Base-by-base conservation (phyloP, 2,888 invertebrate genomes). In the Hedya salicella region DNA sequence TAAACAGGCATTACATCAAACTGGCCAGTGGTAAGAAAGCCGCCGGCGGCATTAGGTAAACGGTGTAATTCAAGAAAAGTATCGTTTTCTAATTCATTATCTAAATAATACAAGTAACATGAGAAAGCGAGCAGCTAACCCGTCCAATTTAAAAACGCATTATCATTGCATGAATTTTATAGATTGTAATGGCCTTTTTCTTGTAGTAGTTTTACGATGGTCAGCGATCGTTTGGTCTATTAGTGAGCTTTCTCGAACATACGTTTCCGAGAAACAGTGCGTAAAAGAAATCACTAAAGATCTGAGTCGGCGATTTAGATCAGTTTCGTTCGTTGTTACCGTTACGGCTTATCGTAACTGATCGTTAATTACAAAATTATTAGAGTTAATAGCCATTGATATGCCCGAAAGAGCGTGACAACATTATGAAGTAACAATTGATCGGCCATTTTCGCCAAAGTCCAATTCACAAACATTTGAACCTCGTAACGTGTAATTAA, bases 211-310 rank as follows among this genome's bases (percentile, higher is more conserved):
- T n/a, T n/a, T n/a, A 36, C 56, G 46, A 57, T 46, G 25, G 57
- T 36, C 50, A 59, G n/a, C 8, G 19, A 13, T 57, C 21, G 8
- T 5, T 30, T 6, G 3, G 30, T 11, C 46, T 30, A 32, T 42
- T 40, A 14, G 25, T 4, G 36, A 59, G 64, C 64, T 64, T 64
- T 64, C 64, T 57, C 42, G 14, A 3, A 40, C 39, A 19, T 30
- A 30, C 64, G 9, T 4, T 40, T 60, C 60, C 13, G 32, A 57
- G 56, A 63, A 63, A 63, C 56, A 63, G 56, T 48, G 63, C 63
- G 63, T 57, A 63, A 57, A 63, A 42, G 56, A 62, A 62, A 62
- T 48, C 62, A 14, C 21, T 52, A 53, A 42, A 62, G 54, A 54
- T 54, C 25, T 62, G 5, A 44, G 40, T 40, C 25, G 16, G 25